These are phyloP conservation scores for Auanema freiburgensis DNA, from an alignment of 2,888 invertebrate genomes.

Conservation along the genomic window DNA sequence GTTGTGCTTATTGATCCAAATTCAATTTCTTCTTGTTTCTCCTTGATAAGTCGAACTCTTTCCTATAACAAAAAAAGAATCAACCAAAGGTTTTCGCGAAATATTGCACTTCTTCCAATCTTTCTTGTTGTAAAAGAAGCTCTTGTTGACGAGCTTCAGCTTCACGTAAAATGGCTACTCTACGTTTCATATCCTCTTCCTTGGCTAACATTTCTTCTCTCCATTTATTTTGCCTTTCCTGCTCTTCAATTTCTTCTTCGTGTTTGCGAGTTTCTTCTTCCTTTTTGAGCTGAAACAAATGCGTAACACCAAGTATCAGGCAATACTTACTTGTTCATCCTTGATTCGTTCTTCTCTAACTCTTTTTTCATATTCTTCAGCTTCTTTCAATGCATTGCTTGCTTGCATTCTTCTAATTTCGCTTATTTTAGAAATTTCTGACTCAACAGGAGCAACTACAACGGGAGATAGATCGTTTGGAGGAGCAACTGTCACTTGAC, in stretches of 20 bases:
- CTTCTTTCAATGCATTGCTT: constrained; percentile 8
- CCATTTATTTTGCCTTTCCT: constrained; percentile 2
- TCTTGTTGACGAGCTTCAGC: no score
- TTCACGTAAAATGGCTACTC: no score
- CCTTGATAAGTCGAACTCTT: constrained; percentile 22
- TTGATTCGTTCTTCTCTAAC: constrained; percentile 30
- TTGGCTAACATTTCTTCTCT: constrained; percentile 5
- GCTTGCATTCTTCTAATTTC: constrained; percentile 24
- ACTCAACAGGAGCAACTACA: constrained; percentile 8
- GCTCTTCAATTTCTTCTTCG: not conserved
- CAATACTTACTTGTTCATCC: constrained; percentile 26
- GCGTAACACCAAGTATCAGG: not conserved
- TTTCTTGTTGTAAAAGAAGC: constrained; percentile 21
- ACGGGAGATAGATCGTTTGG: constrained; percentile 9
- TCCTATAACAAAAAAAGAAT: constrained; percentile 17
- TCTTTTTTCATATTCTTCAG: constrained; percentile 25
- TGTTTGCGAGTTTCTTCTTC: not conserved
- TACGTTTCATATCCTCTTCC: no score
- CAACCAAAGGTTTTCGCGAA: no score
- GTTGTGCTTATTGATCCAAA: constrained; percentile 27
- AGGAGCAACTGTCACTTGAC: not conserved
- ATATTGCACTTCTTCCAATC: constrained; percentile 17
- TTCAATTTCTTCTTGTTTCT: constrained; percentile 32
- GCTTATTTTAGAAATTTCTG: constrained; percentile 10
- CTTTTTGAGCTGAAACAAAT: not conserved